Percentiles rank a stretch among this genome's conserved stretches.
phyloP scores from a whole-genome alignment of 2,113 vertebrate species.

The Tenebrosternarchus preto region DNA sequence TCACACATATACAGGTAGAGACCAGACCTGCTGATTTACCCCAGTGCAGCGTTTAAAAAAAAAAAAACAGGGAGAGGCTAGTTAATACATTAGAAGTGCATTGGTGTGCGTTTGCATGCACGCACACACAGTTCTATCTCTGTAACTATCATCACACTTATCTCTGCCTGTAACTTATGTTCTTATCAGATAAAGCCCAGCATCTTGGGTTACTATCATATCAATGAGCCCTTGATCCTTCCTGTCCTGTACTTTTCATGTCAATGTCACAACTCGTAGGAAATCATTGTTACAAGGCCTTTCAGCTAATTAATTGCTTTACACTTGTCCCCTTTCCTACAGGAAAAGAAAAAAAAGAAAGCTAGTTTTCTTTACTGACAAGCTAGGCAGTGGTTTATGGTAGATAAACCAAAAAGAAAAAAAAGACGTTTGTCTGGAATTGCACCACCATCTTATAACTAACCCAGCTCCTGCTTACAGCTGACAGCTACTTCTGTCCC shows the following conservation, averaged over 20 bases:
- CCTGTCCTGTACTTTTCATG: neutral
- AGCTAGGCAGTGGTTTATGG: no score
- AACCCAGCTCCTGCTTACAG: neutral
- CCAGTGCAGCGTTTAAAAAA: slow-evolving; percentile 66
- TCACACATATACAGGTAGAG: slow-evolving; percentile 35
- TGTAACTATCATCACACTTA: no score
- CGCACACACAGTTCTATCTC: neutral
- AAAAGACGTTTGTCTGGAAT: no score
- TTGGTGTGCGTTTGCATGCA: no score
- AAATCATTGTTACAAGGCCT: slow-evolving; percentile 18
- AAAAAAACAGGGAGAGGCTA: slow-evolving; percentile 43
- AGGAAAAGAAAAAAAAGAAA: neutral
- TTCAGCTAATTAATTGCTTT: neutral
- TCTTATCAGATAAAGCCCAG: no score
- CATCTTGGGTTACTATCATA: neutral
- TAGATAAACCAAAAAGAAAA: neutral
- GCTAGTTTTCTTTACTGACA: neutral
- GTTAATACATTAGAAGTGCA: neutral
- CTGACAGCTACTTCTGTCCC: neutral
- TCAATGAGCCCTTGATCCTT: slow-evolving; percentile 4
- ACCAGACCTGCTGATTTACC: slow-evolving; percentile 68
- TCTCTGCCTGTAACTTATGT: neutral
- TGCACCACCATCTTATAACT: no score
- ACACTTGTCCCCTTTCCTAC: neutral
- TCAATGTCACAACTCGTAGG: neutral